Evolutionary conservation across 1,140 invertebrate genomes (phyloP).

Genomic region (Drosophila baimaii): DNA sequence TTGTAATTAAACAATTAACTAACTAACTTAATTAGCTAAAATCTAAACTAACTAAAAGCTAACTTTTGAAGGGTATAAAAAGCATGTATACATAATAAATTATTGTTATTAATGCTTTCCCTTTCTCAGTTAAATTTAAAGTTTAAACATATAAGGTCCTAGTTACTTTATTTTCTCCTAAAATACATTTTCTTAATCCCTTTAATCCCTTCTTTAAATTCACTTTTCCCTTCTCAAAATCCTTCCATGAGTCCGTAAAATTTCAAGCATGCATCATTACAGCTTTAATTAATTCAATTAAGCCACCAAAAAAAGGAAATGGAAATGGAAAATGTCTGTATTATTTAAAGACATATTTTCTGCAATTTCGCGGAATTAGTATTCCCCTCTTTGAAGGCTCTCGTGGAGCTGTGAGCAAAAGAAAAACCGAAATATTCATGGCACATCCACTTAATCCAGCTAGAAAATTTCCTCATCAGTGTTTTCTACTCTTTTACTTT

Average conservation of each 20-base stretch:
- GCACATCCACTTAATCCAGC: slow-evolving; percentile 44
- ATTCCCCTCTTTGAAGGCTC: neutral
- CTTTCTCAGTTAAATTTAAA: no score
- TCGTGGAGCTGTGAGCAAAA: slow-evolving; percentile 1
- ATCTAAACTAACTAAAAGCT: no score
- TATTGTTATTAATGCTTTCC: no score
- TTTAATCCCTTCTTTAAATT: neutral
- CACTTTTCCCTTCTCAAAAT: neutral
- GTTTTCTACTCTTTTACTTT: neutral
- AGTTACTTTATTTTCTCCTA: neutral
- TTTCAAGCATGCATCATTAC: slow-evolving; percentile 1
- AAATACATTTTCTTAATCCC: neutral
- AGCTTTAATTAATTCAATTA: slow-evolving; percentile 24
- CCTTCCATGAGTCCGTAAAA: neutral
- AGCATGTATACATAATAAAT: no score
- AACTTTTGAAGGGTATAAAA: no score
- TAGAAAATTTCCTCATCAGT: slow-evolving; percentile 14
- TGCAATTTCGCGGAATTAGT: neutral
- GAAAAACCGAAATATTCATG: slow-evolving; percentile 33
- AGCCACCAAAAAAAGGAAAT: slow-evolving; percentile 9
- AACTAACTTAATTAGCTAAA: no score
- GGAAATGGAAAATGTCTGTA: neutral
- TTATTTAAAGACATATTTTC: slow-evolving; percentile 10
- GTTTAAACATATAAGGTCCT: no score
- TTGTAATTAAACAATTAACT: no score